A percentile compares a stretch with the other conserved stretches of the same genome.
Evolutionary conservation across 37 sponge, comb jelly and placozoan species (phyloP).

Genomic region (Corticium candelabrum): DNA sequence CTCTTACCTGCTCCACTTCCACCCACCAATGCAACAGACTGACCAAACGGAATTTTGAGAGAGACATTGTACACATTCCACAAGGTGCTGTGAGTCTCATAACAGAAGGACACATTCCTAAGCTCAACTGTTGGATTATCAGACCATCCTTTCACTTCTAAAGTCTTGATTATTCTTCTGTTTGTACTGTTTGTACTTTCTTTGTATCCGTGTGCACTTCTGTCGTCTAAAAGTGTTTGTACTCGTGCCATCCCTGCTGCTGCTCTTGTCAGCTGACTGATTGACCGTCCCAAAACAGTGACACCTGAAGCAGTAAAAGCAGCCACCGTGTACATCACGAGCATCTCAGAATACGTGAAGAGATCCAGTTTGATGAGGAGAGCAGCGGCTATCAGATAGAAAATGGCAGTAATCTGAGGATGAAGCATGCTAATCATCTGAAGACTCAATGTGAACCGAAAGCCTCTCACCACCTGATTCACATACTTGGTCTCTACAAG

Average conservation of each 20-base stretch:
- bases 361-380: not conserved
- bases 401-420: not conserved
- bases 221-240: not conserved
- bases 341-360: not conserved
- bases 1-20: conserved; percentile 56
- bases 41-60: conserved; percentile 19
- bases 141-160: not conserved
- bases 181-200: not conserved
- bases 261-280: not conserved
- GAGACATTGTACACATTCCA: conserved; percentile 50
- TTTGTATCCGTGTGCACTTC: too few relatives aligned
- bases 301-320: not conserved
- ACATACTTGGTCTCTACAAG: conserved; percentile 3
- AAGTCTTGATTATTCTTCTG: not conserved
- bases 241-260: not conserved
- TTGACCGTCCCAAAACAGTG: not conserved
- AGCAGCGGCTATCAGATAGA: not conserved
- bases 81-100: conserved; percentile 21
- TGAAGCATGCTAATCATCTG: not conserved
- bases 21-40: conserved; percentile 47
- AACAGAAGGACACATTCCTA: conserved; percentile 30
- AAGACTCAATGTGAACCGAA: not conserved
- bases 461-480: not conserved
- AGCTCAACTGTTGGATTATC: conserved; percentile 6
- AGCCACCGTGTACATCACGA: not conserved